These are phyloP conservation scores for Tinea trinotella DNA, from an alignment of 2,888 invertebrate genomes.

Conservation along the genomic window DNA sequence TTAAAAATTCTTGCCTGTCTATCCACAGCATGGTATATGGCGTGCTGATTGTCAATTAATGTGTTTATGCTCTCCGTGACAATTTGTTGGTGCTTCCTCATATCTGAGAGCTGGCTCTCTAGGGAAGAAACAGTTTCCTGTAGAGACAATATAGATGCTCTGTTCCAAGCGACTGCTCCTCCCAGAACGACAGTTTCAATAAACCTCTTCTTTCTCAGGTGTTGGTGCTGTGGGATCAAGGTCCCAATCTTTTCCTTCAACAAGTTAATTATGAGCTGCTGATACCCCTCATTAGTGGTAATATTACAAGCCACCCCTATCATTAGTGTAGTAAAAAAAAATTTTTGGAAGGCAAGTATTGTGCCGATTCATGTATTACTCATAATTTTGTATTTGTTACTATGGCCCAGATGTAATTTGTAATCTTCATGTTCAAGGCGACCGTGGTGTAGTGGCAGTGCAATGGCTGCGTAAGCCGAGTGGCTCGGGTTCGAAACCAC, in stretches of 20 bases:
- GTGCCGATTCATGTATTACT: no score
- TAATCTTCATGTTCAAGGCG: no score
- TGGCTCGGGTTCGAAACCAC: no score
- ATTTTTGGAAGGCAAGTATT: no score
- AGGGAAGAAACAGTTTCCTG: background rate
- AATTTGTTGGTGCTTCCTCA: background rate
- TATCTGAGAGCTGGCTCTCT: background rate
- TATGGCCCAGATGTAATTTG: no score
- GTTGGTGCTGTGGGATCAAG: background rate
- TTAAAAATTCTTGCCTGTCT: background rate
- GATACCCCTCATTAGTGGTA: background rate
- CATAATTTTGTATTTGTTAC: no score
- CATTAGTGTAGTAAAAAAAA: no score
- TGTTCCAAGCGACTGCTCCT: conserved; percentile 4
- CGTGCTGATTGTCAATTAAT: conserved; percentile 3
- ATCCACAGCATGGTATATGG: conserved; percentile 4
- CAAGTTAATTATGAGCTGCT: background rate
- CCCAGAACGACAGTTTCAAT: background rate
- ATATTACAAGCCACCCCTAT: background rate
- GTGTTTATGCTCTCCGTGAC: conserved; percentile 8
- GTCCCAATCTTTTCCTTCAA: conserved; percentile 8
- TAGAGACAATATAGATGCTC: background rate
- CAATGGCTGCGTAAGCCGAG: no score
- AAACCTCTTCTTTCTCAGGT: background rate
- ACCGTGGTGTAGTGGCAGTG: no score